These are phyloP conservation scores for Pycnonotus jocosus DNA, from an alignment of 2,113 vertebrate species.

Conservation along the genomic window DNA sequence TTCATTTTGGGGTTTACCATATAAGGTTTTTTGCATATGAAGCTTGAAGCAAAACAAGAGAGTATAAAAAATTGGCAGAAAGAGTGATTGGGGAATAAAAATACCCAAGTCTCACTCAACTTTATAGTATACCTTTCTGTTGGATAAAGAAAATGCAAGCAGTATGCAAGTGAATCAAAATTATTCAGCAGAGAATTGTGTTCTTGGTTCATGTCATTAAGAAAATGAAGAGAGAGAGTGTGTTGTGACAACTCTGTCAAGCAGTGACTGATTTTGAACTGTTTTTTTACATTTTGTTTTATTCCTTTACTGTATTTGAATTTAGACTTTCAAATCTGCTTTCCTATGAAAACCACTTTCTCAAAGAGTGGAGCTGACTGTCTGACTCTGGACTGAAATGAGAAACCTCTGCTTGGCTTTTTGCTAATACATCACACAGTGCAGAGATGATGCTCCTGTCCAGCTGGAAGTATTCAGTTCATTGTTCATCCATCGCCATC, in stretches of 20 bases:
- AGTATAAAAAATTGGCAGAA: neutral
- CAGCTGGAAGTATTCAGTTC: constrained; percentile 61
- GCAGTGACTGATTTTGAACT: constrained; percentile 53
- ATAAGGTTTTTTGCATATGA: neutral
- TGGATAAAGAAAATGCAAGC: constrained; percentile 17
- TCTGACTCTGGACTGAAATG: neutral
- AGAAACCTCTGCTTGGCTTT: constrained; percentile 40
- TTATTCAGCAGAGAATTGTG: constrained; percentile 22
- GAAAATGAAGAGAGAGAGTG: constrained; percentile 43
- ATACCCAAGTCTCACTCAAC: neutral
- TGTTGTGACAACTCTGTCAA: constrained; percentile 69
- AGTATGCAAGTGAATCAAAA: neutral
- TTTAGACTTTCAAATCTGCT: constrained; percentile 18
- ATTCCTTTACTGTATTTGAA: neutral
- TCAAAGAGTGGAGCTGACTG: neutral
- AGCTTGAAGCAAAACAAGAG: neutral
- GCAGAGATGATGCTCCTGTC: constrained; percentile 8
- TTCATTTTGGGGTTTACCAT: neutral
- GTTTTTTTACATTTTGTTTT: constrained; percentile 1
- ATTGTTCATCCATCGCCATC: constrained; percentile 30
- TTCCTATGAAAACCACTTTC: constrained; percentile 24
- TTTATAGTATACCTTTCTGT: constrained; percentile 26
- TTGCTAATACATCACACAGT: constrained; percentile 20
- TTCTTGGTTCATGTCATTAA: constrained; percentile 54
- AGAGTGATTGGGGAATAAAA: constrained; percentile 7